phyloP scores from a whole-genome alignment of 2,113 vertebrate species.

The Hippolais icterina region DNA sequence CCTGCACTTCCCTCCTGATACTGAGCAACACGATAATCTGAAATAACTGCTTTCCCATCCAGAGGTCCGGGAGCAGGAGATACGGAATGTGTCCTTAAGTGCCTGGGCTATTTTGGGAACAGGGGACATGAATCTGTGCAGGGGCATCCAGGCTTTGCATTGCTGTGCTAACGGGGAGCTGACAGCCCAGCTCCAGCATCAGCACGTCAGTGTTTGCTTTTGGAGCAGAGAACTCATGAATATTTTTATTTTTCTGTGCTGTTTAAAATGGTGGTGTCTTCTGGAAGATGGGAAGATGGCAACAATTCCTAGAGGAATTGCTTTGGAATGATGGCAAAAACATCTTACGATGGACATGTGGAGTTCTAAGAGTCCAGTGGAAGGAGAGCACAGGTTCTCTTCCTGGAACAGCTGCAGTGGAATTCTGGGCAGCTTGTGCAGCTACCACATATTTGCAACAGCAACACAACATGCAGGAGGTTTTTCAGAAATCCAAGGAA shows the following conservation, averaged over 20 bases:
- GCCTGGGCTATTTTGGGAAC: constrained; percentile 58
- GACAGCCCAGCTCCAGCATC: not conserved
- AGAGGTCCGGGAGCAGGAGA: not conserved
- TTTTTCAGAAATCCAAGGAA: not conserved
- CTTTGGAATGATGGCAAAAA: not conserved
- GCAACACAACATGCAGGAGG: not conserved
- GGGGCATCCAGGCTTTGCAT: not conserved
- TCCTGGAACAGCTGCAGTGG: not conserved
- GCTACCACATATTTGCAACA: not conserved
- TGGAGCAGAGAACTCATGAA: not conserved
- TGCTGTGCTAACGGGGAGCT: not conserved
- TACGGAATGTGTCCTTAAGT: constrained; percentile 42
- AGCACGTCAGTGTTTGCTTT: not conserved
- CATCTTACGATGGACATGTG: not conserved
- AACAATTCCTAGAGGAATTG: not conserved
- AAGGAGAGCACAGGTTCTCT: not conserved
- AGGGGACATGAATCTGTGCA: not conserved
- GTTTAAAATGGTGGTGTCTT: not conserved
- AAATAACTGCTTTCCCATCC: not conserved
- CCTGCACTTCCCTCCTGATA: not conserved
- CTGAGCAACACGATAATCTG: not conserved
- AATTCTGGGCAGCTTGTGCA: not conserved
- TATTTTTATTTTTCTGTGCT: not conserved
- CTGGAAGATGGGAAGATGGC: not conserved
- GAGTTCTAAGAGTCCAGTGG: not conserved